These are phyloP conservation scores for Chamaedrilus cognettii DNA, from an alignment of 2,888 invertebrate genomes.

Conservation along the genomic window DNA sequence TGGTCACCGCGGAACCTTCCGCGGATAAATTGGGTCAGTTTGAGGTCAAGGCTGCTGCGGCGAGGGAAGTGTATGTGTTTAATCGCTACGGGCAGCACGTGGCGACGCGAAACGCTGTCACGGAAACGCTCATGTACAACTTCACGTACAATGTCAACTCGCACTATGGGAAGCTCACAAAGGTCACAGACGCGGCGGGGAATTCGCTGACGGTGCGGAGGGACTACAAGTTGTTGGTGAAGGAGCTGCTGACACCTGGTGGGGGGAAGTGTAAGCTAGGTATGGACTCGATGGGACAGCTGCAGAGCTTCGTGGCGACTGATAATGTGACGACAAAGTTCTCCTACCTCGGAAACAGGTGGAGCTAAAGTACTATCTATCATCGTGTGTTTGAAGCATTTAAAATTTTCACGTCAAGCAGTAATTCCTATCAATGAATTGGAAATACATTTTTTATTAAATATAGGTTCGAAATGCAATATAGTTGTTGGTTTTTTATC, in stretches of 20 bases:
- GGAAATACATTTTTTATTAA: too few species aligned
- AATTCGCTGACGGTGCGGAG: constrained; percentile 78
- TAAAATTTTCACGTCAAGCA: too few species aligned
- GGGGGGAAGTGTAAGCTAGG: constrained; percentile 63
- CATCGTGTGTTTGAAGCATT: background rate
- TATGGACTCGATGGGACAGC: constrained; percentile 90
- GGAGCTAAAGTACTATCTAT: background rate
- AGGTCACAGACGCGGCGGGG: constrained; percentile 91
- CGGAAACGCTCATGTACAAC: constrained; percentile 91
- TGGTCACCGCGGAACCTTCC: constrained; percentile 52
- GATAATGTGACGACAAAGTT: constrained; percentile 94
- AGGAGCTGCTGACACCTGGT: constrained; percentile 65
- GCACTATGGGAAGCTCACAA: constrained; percentile 90
- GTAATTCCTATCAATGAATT: too few species aligned
- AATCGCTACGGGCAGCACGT: constrained; percentile 88
- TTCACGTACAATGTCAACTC: constrained; percentile 97
- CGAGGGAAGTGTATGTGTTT: constrained; percentile 75
- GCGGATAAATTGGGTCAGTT: constrained; percentile 66
- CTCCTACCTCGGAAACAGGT: constrained; percentile 74
- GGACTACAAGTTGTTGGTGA: constrained; percentile 68
- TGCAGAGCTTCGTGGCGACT: constrained; percentile 85
- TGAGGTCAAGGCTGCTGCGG: constrained; percentile 89
- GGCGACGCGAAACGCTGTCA: constrained; percentile 89
- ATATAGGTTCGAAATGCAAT: too few species aligned
- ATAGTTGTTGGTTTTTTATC: too few species aligned